phyloP scores from a whole-genome alignment of 2,888 invertebrate species.

The Emesis russula region DNA sequence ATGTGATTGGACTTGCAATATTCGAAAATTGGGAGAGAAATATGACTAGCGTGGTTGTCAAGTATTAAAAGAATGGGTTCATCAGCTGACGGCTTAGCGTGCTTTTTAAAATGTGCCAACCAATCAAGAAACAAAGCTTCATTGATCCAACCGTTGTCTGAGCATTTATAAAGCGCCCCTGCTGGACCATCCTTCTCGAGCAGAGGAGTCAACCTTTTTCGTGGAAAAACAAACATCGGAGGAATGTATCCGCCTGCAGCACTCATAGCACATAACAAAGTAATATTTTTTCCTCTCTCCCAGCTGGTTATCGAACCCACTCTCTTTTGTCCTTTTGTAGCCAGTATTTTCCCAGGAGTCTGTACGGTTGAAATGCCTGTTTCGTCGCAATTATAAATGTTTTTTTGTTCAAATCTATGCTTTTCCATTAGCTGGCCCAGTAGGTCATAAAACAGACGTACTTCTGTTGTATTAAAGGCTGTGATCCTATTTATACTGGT shows the following conservation, averaged over 20 bases:
- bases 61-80: conserved; percentile 80
- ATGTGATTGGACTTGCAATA: conserved; percentile 82
- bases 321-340: conserved; percentile 90
- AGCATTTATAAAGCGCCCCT: conserved; percentile 89
- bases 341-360: too few species aligned
- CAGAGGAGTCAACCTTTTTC: conserved; percentile 91
- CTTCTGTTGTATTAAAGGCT: conserved; percentile 13
- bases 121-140: conserved; percentile 86
- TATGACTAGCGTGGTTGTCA: conserved; percentile 82
- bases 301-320: conserved; percentile 92
- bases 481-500: conserved; percentile 64
- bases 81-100: conserved; percentile 77
- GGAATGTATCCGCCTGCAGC: conserved; percentile 91
- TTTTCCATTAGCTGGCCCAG: too few species aligned
- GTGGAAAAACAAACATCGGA: conserved; percentile 93
- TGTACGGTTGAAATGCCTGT: too few species aligned
- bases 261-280: conserved; percentile 92
- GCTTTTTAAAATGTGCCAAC: conserved; percentile 83
- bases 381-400: conserved; percentile 90
- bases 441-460: too few species aligned
- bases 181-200: conserved; percentile 92
- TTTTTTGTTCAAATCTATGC: conserved; percentile 17
- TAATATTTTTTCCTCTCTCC: conserved; percentile 91
- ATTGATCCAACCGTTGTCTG: conserved; percentile 88
- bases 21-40: conserved; percentile 82